Evolutionary conservation across 1,140 invertebrate species (phyloP).

Genomic region (Achroia grisella): DNA sequence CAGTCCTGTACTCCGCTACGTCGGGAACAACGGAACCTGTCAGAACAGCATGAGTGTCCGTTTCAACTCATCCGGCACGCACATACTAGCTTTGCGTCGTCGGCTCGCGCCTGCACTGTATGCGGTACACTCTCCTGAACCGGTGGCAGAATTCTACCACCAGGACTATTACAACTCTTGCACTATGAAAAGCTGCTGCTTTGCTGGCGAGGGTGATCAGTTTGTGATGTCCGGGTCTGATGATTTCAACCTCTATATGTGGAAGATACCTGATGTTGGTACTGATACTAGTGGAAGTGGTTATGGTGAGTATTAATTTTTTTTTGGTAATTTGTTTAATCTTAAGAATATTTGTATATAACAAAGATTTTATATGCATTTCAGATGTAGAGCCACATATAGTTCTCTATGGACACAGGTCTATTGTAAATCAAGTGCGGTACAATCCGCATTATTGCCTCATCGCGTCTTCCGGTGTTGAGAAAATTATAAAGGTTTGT

Average conservation of each 20-base stretch:
- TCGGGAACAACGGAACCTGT: constrained; percentile 76
- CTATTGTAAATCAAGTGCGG: constrained; percentile 96
- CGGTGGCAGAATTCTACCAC: constrained; percentile 91
- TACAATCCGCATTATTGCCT: constrained; percentile 90
- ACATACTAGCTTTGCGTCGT: constrained; percentile 87
- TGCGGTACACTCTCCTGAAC: constrained; percentile 77
- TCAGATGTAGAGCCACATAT: constrained; percentile 78
- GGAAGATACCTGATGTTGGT: constrained; percentile 83
- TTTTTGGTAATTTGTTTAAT: not conserved
- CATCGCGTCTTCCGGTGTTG: constrained; percentile 94
- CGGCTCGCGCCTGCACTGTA: constrained; percentile 90
- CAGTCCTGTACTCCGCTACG: constrained; percentile 82
- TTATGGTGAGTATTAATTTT: not conserved
- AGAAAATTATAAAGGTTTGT: constrained; percentile 92
- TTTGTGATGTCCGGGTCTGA: constrained; percentile 94
- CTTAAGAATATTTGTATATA: not conserved
- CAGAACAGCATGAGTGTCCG: constrained; percentile 94
- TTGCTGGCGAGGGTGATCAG: constrained; percentile 92
- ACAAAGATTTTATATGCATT: constrained; percentile 9
- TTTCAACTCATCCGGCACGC: constrained; percentile 86
- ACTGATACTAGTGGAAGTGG: constrained; percentile 27
- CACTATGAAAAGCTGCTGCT: constrained; percentile 97
- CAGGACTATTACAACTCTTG: constrained; percentile 96
- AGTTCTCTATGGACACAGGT: constrained; percentile 91
- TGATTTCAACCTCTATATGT: constrained; percentile 96